Percentiles rank a stretch among this genome's conserved stretches.
phyloP scores from a whole-genome alignment of 2,797 vertebrate genomes.

The Mus spretus region DNA sequence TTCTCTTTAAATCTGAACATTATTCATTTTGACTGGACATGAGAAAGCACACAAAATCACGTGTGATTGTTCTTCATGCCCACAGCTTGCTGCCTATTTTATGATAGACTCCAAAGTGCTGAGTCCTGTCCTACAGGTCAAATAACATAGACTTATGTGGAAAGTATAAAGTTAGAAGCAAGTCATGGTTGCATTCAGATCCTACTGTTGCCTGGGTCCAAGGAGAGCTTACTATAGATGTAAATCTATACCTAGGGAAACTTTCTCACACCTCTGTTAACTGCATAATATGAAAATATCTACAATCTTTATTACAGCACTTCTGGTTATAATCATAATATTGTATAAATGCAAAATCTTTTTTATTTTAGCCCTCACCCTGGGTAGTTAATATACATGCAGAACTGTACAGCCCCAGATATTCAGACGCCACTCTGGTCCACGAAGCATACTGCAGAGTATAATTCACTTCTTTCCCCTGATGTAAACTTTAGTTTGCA shows the following conservation, averaged over 20 bases:
- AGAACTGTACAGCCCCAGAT: neutral
- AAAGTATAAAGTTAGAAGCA: neutral
- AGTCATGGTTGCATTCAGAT: neutral
- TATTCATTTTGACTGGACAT: neutral
- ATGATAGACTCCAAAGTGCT: neutral
- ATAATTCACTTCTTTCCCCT: neutral
- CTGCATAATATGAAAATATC: neutral
- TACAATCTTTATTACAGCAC: constrained; percentile 18
- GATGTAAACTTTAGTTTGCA: neutral
- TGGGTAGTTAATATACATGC: neutral
- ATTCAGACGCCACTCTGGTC: neutral
- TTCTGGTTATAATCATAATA: neutral
- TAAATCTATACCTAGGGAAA: neutral
- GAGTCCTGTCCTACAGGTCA: neutral
- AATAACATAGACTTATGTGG: neutral
- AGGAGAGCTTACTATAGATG: neutral
- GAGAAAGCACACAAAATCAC: neutral
- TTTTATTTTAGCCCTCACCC: constrained; percentile 8
- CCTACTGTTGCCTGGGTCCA: neutral
- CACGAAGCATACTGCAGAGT: neutral
- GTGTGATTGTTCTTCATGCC: neutral
- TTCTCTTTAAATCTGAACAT: neutral
- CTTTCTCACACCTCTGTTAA: neutral
- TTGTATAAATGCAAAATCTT: neutral
- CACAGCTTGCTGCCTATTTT: neutral